Conservation (phyloP, 2,113 vertebrate species). For the Rhinoptilus africanus region DNA sequence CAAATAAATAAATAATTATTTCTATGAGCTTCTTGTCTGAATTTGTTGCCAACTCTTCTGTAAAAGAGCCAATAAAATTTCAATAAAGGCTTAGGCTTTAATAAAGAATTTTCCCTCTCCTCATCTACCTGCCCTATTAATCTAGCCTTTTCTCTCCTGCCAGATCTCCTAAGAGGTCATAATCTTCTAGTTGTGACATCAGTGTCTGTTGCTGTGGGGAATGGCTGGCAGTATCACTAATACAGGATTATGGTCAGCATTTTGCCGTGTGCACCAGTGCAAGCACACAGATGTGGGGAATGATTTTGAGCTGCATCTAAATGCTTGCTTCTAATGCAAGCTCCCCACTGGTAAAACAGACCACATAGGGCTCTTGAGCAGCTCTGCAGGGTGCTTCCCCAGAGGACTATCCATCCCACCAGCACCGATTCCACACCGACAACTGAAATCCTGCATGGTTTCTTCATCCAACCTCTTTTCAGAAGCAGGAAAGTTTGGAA, state of each 20-base stretch:
- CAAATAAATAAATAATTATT: not conserved
- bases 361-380: not conserved
- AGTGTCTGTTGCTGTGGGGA: not conserved
- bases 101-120: not conserved
- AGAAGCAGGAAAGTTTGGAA: not conserved
- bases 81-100: not conserved
- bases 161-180: conserved; percentile 21
- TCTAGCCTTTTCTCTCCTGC: not conserved
- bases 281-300: not conserved
- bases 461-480: not conserved
- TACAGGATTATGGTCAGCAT: conserved; percentile 25
- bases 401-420: not conserved
- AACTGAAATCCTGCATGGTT: not conserved
- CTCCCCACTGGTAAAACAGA: not conserved
- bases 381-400: not conserved
- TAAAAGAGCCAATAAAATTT: not conserved
- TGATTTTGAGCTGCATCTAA: not conserved
- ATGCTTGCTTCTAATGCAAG: not conserved
- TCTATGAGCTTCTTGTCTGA: not conserved
- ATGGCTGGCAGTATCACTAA: conserved; percentile 9
- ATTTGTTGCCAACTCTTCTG: not conserved
- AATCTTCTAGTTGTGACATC: conserved; percentile 40
- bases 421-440: not conserved
- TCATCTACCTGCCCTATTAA: not conserved
- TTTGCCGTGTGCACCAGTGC: not conserved